Evolutionary conservation across 2,888 invertebrate genomes (phyloP), one percentile per base, ranked within the genome.

Genomic region (Ormyrus labotus): DNA sequence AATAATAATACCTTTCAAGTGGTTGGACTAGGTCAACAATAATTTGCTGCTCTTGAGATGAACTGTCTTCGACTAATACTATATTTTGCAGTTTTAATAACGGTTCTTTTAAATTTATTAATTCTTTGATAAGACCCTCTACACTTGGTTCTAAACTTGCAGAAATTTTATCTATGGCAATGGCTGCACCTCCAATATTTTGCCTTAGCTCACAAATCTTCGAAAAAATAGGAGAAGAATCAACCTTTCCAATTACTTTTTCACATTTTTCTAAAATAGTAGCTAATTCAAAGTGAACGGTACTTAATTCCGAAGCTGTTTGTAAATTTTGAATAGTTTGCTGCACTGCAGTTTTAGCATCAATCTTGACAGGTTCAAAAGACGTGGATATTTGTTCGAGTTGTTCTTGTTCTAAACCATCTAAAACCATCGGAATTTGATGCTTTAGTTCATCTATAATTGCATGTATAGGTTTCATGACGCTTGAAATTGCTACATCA

Each of bases 271-370:
- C 88, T 19, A 90, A 81, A 6, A 85, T 85, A 1, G 85, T 84
- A 0, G 88, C 87, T 9, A 90, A 81, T 13, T 87, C 87, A 51
- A 87, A 88, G 80, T 89, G 86, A 5, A 89, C 84, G 11, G 83
- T 85, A 47, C 85, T 85, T 7, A 90, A 82, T 11, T 85, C 84
- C 48, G 86, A 80, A 5, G 89, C 86, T 34, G 87, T 80, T 67
- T 85, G 86, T 72, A 85, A 80, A 67, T 73, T 80, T 10, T 86
- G 80, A 47, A 88, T 77, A 13, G 60, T 79, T 19, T 84, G 70
- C 53, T 83, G 78, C 9, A 80, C 11, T 68, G 34, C 7, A 48
- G 51, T 69, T 73, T 78, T 78, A 2, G 64, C 65, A 51, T 84
- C 82, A 9, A 61, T 9, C 13, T 34, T 19, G 2, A 5, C 11